Base-by-base conservation (phyloP, 2,113 vertebrate species). In the Stegostoma tigrinum region DNA sequence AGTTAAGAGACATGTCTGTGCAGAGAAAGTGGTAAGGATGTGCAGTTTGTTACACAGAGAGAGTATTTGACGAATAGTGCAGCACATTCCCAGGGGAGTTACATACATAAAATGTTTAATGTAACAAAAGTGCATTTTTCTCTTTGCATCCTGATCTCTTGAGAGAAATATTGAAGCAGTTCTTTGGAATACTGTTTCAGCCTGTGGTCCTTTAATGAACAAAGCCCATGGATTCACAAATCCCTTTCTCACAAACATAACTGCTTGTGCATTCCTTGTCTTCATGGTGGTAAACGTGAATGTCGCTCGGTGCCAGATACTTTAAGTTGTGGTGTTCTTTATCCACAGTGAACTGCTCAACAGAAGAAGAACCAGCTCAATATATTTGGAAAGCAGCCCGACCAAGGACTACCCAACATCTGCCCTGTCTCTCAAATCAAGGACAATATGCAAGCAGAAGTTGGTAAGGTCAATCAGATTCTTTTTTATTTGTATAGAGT, bases 361-460 rank as follows among this genome's bases (percentile, higher is more conserved):
- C 78, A 0, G 96, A 97, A 66, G 98, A 98, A 96, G 96, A 96
- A 0, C 97, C 97, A 48, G 95, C 97, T 1, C 98, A 98, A 52
- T 99, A 98, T 85, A 96, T 85, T 5, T 99, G 99, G 99, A 97
- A 98, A 7, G 96, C 97, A 96, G 98, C 96, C 94, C 89, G 96
- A 91, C 98, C 98, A 0, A 97, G 96, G 10, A 95, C 97, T 45
- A 98, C 97, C 2, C 96, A 96, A 90, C 95, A 8, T 83, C 96
- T 97, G 4, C 96, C 97, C 0, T 99, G 99, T 96, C 97, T 97
- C 14, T 98, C 97, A 68, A 99, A 98, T 96, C 97, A 97, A 78
- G 97, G 98, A 48, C 97, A 97, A 96, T 98, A 93, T 85, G 97
- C 98, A 34, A 98, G 97, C 93, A 98, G 99, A 96, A 98, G 96